Base-by-base conservation (phyloP, 2,113 vertebrate genomes). In the Columba janthina region DNA sequence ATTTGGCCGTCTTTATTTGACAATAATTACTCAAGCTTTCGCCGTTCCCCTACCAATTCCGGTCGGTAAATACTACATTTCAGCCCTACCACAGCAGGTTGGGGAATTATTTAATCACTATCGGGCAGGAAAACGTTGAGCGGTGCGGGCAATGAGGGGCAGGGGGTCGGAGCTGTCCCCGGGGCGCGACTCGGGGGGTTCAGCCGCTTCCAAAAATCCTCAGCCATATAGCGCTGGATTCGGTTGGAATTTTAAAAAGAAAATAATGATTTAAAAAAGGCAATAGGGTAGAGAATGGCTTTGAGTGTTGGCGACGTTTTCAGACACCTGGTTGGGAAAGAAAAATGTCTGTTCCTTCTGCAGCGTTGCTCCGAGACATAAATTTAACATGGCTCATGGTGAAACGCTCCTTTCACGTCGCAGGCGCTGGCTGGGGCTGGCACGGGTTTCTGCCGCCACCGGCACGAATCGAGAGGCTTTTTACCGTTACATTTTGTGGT, bases 1-100 rank as follows among this genome's bases (percentile, higher is more conserved):
- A 78, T 90, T 95, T 92, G 89, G 73, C 73, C 61, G 67, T 66
- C 16, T n/a, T 76, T 95, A 88, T 95, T 94, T 73, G 60, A 44
- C 64, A 88, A 78, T 76, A 92, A 96, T 96, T 96, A 92, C 90
- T 92, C 72, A 2, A 61, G 64, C 28, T 95, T 96, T 95, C 29
- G 15, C 67, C 20, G 13, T 75, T 58, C 44, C 60, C 48, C 26
- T 38, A 31, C 60, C 24, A 56, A 77, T 86, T 86, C 79, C 29
- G 34, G 48, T 90, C 31, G 24, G 50, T 32, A 61, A 90, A 88
- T 56, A 64, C 48, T 66, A 48, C 48, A n/a, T 85, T 91, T 83
- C 82, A 91, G 19, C 26, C 48, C 12, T 11, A 86, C 75, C 95
- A 24, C 91, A 70, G 80, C 91, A 90, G 85, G 57, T 85, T 90